Base-by-base conservation (phyloP, 1,140 invertebrate species). In the Apis mellifera region DNA sequence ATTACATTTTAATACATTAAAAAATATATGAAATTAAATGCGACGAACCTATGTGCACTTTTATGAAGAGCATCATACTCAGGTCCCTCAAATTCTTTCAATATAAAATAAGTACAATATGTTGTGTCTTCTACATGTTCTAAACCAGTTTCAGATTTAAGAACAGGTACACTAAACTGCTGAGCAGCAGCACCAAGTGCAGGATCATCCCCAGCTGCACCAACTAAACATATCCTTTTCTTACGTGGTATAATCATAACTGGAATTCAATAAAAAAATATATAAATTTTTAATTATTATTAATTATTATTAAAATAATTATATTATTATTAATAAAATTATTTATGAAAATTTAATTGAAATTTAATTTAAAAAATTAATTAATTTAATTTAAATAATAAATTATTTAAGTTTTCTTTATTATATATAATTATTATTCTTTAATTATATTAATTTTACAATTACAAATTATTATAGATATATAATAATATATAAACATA, bases 91-190 rank as follows among this genome's bases (percentile, higher is more conserved):
- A 97, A 97, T 84, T 96, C 95, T 69, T 96, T 95, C 68, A 97
- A 85, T 84, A 97, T 94, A 93, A 96, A 97, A 86, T 96, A 95
- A 62, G 96, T 97, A 82, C 95, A 95, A 92, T 95, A 95, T 15
- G 92, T 91, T 64, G 93, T 94, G 85, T 96, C 95, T 12, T 94
- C 93, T 66, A 95, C 73, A 91, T 95, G 95, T 90, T 96, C 96
- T 86, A 93, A 82, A 42, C 96, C 96, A 85, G 94, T 95, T 88
- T 95, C 93, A 62, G 96, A 96, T 80, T 94, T 94, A 42, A 96
- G 92, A 84, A 97, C 95, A 82, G 96, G 95, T 78, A 96, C 93
- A 78, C 93, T 95, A 92, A 96, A 96, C 85, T 94, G 94, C 87
- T 96, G 94, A 73, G 96, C 96, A 86, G 95, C 95, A 84, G 91